Evolutionary conservation across 2,113 vertebrate species (phyloP), one percentile per base, ranked within the genome.

Genomic region (Cephalopterus ornatus): DNA sequence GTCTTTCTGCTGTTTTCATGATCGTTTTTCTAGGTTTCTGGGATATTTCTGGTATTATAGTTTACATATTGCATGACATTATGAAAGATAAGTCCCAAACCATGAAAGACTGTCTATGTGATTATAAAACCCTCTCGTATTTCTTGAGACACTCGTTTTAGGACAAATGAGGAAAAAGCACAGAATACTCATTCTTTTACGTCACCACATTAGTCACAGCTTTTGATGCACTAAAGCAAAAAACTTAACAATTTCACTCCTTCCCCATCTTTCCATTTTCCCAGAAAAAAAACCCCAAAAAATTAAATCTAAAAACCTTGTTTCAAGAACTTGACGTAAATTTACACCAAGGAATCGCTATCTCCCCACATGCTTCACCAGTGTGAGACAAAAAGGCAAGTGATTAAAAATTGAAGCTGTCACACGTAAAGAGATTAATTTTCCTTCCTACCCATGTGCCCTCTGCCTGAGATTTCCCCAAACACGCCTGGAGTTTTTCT

Each of bases 371-470:
- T 22, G 27, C n/a, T 71, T 56, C 39, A 81, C 72, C 59, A 91
- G 41, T 4, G 11, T 56, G 66, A 92, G 74, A 81, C n/a, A 27
- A 88, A 89, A 74, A 75, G n/a, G 27, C 50, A 87, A 94, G 37
- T 22, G 30, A 80, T 46, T 76, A 94, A 91, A 96, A 82, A 95
- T 13, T 50, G 59, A 96, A 95, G 30, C 21, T 92, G 55, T 81
- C 88, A 91, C 77, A 74, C 14, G 27, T 77, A 81, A 74, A 71
- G 65, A 91, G 61, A 96, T 79, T 46, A 53, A 71, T 85, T 53
- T 37, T 65, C 17, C 59, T 89, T 65, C 52, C 92, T 96, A 83
- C 35, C 19, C 46, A 67, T 19, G 26, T 65, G 35, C 26, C 96
- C 66, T 46, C 59, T 70, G 55, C 52, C 72, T 90, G 84, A 97